A percentile compares a stretch with the other conserved stretches of the same genome.
Conservation (phyloP, 2,113 vertebrate species). For the Nibea coibor region DNA sequence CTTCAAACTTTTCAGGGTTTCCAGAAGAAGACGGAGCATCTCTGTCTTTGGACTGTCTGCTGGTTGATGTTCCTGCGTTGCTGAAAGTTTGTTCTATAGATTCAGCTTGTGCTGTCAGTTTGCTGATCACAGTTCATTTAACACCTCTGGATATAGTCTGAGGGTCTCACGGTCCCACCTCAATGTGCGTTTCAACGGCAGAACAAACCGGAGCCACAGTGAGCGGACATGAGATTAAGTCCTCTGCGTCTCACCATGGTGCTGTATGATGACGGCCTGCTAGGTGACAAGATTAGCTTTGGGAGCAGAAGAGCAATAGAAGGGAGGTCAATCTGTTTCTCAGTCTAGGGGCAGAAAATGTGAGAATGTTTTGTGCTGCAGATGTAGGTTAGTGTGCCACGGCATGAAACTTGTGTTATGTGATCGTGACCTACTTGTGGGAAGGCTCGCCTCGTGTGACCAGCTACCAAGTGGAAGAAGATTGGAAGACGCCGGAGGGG, state of each 20-base stretch:
- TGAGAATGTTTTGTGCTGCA: background rate
- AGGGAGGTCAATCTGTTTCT: slow-evolving; percentile 13
- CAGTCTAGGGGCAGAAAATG: background rate
- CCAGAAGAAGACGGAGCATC: no score
- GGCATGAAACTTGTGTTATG: slow-evolving; percentile 57
- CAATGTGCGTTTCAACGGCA: background rate
- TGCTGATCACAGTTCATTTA: background rate
- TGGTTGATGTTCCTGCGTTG: background rate
- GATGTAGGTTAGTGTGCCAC: slow-evolving; percentile 75
- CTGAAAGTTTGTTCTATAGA: background rate
- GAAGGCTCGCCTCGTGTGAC: slow-evolving; percentile 7
- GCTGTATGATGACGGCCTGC: background rate
- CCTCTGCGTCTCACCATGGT: background rate
- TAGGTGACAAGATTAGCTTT: background rate
- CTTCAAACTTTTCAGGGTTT: no score
- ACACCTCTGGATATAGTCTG: no score
- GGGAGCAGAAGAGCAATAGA: background rate
- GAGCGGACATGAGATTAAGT: background rate
- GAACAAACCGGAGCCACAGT: background rate
- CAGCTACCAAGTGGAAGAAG: background rate
- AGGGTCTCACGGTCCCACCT: background rate
- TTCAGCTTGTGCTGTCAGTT: no score
- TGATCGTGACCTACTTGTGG: slow-evolving; percentile 70
- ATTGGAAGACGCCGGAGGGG: background rate
- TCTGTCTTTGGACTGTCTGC: background rate